Base-by-base conservation (phyloP, 2,113 vertebrate genomes). In the Baryphthengus martii region DNA sequence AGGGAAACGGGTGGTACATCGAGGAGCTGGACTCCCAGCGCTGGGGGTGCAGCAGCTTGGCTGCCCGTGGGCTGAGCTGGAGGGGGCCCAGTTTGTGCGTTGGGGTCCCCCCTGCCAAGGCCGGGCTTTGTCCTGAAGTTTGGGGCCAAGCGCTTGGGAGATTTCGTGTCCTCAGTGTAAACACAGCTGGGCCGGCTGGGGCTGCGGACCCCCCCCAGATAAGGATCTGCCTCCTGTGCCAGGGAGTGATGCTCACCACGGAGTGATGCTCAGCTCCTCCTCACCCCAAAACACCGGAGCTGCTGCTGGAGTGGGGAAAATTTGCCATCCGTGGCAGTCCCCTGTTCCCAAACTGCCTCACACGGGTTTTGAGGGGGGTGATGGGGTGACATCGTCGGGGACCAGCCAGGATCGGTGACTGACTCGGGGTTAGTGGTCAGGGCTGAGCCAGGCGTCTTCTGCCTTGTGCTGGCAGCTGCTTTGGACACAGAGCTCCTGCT, bases 111-210 rank as follows among this genome's bases (percentile, higher is more conserved):
- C 63, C 40, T 10, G 23, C 68, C 52, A 26, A 0, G 3, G 68
- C 47, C 42, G 8, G 6, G 89, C 73, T 93, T 85, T 47, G 42
- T 78, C 76, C 73, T 6, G 1, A 1, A 23, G 71, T 68, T 73
- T 17, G 1, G 55, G 55, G 53, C 78, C 7, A 10, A 85, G 49
- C 2, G 44, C 81, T 67, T 82, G 80, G 11, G 85, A 91, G 88
- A 75, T 95, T 93, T 94, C 85, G 50, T 89, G 40, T 16, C 53
- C 0, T 1, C 74, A 82, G 85, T 89, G 93, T 95, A 96, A 97
- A 97, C 95, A 96, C 95, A 96, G 96, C 92, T 94, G 96, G 94
- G 80, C 63, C 3, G 40, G 95, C 89, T 33, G 82, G 28, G 79
- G 89, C 95, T 65, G 70, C 47, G 66, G 89, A 71, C 65, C 23